Evolutionary conservation across 2,797 vertebrate genomes (phyloP).

Genomic region (Apodemus agrarius): DNA sequence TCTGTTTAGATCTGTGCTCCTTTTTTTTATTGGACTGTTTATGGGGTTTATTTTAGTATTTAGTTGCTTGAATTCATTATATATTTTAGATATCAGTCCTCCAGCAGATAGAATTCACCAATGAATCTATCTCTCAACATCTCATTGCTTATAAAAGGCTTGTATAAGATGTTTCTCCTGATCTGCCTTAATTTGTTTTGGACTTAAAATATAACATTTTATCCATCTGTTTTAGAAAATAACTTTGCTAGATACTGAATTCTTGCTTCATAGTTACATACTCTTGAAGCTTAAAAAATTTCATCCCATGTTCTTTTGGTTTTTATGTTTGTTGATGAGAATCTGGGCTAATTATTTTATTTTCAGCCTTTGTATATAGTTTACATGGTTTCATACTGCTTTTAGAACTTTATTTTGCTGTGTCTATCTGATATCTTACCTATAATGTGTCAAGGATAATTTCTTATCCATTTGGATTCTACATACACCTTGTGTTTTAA

Average conservation of each 20-base stretch:
- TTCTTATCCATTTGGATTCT: neutral
- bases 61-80: no score
- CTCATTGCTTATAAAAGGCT: neutral
- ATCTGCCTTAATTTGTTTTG: neutral
- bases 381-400: neutral
- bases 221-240: neutral
- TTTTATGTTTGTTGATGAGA: neutral
- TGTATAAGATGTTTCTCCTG: neutral
- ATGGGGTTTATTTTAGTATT: no score
- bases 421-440: neutral
- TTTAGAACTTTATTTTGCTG: neutral
- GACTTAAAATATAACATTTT: neutral
- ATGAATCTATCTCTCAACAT: neutral
- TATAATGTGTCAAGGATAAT: neutral
- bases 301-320: neutral
- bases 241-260: neutral
- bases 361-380: neutral
- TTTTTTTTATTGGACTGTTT: no score
- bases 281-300: neutral
- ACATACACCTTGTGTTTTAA: neutral
- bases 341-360: neutral
- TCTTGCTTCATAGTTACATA: neutral
- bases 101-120: neutral
- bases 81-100: no score
- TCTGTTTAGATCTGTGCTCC: no score